phyloP scores from a whole-genome alignment of 2,113 vertebrate genomes.

The Rhynchomys soricoides region DNA sequence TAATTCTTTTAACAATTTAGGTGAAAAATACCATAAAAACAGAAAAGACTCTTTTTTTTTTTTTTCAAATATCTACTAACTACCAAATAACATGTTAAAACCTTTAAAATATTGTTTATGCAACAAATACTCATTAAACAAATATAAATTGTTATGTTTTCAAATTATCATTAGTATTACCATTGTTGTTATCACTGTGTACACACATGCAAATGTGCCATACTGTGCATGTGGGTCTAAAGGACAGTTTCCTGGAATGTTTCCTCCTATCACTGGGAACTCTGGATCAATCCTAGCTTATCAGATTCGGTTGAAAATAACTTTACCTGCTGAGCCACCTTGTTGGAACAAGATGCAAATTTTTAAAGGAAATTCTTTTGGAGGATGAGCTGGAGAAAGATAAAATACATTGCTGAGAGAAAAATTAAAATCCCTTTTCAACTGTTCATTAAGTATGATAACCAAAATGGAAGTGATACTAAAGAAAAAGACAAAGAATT shows the following conservation, averaged over 20 bases:
- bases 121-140: not conserved
- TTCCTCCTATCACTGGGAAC: not conserved
- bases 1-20: not conserved
- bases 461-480: not conserved
- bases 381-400: not conserved
- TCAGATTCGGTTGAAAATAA: not conserved
- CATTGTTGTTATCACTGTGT: not conserved
- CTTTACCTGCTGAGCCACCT: not conserved
- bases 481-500: not conserved
- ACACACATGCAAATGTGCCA: too few species aligned
- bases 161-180: not conserved
- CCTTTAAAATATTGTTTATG: slow-evolving; percentile 23
- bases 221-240: too few species aligned
- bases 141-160: not conserved
- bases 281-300: not conserved
- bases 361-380: not conserved
- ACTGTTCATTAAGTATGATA: not conserved
- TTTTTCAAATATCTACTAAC: not conserved
- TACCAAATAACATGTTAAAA: not conserved
- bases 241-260: not conserved
- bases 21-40: not conserved
- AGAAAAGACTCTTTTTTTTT: not conserved
- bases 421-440: not conserved
- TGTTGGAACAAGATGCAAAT: not conserved
- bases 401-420: not conserved